phyloP scores from a whole-genome alignment of 1,140 invertebrate species.

The Drosophila elegans region DNA sequence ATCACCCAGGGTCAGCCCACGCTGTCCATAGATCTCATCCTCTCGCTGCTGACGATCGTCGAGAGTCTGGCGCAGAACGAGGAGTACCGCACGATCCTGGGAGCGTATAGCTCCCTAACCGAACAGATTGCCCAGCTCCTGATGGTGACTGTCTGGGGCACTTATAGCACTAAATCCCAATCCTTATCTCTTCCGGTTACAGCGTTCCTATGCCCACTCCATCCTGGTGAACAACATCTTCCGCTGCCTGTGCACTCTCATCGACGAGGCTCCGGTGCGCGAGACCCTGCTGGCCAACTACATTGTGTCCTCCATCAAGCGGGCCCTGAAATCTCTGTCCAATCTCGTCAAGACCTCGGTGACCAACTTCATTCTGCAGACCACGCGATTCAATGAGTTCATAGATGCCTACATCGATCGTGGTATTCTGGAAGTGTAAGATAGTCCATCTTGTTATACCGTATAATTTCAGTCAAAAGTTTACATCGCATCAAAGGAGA shows the following conservation, averaged over 20 bases:
- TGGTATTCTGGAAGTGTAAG: conserved; percentile 77
- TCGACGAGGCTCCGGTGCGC: conserved; percentile 64
- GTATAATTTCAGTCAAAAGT: no score
- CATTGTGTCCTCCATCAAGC: conserved; percentile 71
- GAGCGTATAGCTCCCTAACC: conserved; percentile 30
- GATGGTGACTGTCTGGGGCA: conserved; percentile 57
- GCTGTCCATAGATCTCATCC: conserved; percentile 67
- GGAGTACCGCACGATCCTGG: conserved; percentile 56
- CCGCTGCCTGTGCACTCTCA: conserved; percentile 73
- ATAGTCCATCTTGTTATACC: not conserved
- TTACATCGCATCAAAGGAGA: no score
- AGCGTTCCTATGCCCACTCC: conserved; percentile 73
- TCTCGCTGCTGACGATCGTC: conserved; percentile 64
- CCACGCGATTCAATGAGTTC: conserved; percentile 72
- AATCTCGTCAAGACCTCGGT: conserved; percentile 74
- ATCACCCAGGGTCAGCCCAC: conserved; percentile 51
- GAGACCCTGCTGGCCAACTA: conserved; percentile 46
- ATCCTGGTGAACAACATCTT: conserved; percentile 77
- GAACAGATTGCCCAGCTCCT: conserved; percentile 66
- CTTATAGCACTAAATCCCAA: not conserved
- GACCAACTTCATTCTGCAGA: conserved; percentile 80
- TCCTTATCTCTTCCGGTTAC: not conserved
- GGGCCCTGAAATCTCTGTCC: conserved; percentile 73
- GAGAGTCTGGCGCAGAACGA: conserved; percentile 67
- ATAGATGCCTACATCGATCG: conserved; percentile 71